Percentiles rank a stretch among this genome's conserved stretches.
Evolutionary conservation across 2,888 invertebrate genomes (phyloP).

Genomic region (Isotomurus palustris): DNA sequence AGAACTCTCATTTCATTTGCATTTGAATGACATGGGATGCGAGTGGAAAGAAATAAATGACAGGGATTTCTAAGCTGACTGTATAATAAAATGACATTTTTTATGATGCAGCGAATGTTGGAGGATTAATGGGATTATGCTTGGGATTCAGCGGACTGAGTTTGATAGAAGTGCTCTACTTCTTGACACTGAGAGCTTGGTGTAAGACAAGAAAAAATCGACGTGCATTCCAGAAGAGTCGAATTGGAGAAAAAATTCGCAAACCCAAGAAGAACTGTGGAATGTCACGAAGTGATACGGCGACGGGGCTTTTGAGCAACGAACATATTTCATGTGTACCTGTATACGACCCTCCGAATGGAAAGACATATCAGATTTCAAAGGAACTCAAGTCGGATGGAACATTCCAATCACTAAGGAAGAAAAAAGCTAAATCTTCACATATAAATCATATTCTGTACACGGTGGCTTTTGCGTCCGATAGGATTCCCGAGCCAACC

Average conservation of each 20-base stretch:
- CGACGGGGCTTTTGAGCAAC: conserved; percentile 1
- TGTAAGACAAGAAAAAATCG: conserved; percentile 18
- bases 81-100: not conserved
- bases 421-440: not conserved
- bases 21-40: not conserved
- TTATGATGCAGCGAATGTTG: conserved; percentile 30
- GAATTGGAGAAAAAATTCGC: not conserved
- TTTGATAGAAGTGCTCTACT: conserved; percentile 38
- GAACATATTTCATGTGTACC: not conserved
- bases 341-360: not conserved
- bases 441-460: conserved; percentile 4
- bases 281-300: not conserved
- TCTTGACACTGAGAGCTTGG: conserved; percentile 34
- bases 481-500: too few relatives aligned
- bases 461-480: not conserved
- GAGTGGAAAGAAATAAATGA: not conserved
- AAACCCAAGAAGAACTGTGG: not conserved
- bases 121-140: conserved; percentile 31
- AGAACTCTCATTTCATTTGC: too few relatives aligned
- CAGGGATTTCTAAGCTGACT: too few relatives aligned
- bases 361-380: not conserved
- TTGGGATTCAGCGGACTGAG: conserved; percentile 38
- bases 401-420: not conserved
- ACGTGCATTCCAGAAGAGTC: too few relatives aligned
- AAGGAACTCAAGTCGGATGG: not conserved